A percentile compares a stretch with the other conserved stretches of the same genome.
phyloP scores from a whole-genome alignment of 2,113 vertebrate genomes.

The Candoia aspera region DNA sequence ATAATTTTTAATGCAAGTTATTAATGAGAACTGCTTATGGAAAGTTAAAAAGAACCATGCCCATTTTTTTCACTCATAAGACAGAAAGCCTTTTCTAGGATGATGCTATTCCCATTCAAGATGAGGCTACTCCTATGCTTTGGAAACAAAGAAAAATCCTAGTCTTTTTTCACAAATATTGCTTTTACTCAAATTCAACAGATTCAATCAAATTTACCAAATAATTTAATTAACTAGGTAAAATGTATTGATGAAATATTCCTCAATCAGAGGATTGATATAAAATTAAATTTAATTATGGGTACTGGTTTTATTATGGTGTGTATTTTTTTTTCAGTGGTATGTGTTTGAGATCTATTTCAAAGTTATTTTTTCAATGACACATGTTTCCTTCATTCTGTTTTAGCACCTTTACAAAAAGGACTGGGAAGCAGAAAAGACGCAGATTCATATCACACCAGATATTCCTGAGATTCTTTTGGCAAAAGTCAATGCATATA shows the following conservation, averaged over 20 bases:
- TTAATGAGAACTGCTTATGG: background rate
- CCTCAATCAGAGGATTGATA: background rate
- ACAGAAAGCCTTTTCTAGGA: too few relatives aligned
- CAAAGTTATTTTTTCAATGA: background rate
- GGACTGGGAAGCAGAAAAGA: constrained; percentile 93
- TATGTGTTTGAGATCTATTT: background rate
- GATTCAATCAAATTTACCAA: background rate
- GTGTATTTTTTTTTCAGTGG: background rate
- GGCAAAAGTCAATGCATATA: constrained; percentile 90
- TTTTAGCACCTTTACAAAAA: constrained; percentile 85
- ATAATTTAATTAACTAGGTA: background rate
- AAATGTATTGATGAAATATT: background rate
- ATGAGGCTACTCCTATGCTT: too few relatives aligned
- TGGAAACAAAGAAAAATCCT: too few relatives aligned
- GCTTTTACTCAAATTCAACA: background rate
- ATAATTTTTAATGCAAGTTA: background rate
- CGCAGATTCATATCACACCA: constrained; percentile 86
- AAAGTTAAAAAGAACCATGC: too few relatives aligned
- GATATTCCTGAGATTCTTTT: constrained; percentile 88
- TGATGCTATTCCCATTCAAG: too few relatives aligned
- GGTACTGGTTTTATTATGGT: background rate
- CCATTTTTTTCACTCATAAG: too few relatives aligned
- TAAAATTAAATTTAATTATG: background rate
- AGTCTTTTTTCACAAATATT: too few relatives aligned
- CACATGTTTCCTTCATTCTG: background rate